Base-by-base conservation (phyloP, 1,140 invertebrate genomes). In the Drosophila suzukii region DNA sequence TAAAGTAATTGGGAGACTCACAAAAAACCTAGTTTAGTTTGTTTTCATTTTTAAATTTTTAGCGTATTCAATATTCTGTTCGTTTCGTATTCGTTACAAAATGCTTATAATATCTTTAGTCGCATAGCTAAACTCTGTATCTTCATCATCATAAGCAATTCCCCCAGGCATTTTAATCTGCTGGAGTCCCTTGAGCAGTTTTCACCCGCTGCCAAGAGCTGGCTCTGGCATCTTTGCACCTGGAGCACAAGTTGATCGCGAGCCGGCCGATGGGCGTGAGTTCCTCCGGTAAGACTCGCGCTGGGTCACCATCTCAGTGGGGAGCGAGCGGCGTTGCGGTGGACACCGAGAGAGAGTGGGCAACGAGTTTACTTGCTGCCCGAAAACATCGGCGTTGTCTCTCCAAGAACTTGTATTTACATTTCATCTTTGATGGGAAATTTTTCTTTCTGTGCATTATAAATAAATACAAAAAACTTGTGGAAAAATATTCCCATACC, bases 281-380 rank as follows among this genome's bases (percentile, higher is more conserved):
- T 53, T 43, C 58, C 58, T 10, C 51, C 51, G 59, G 53, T 30
- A 41, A 17, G 32, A 17, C 15, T 43, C 30, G 57, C 61, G 38
- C 70, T 63, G 71, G 34, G 44, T 13, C 15, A 27, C 6, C 20
- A 20, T 20, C 43, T 49, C 46, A 75, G 70, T 51, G 47, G 11
- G 66, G 65, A 71, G 65, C 20, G 67, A 71, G 65, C 20, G 65
- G 67, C 66, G 51, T 50, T n/a, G 38, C 65, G 17, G 24, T 57
- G 58, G 72, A 80, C 72, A 80, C 76, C 54, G 81, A 85, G 68
- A 86, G 74, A 73, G 66, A 75, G 77, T 77, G 78, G 85, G 76
- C 83, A 88, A 88, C 83, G 83, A 83, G 82, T 81, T 75, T 79
- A 89, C 89, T 88, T 88, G 84, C 83, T 88, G 83, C 84, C 83